Base-by-base conservation (phyloP, 2,888 invertebrate species). In the Sussaba pulchella region DNA sequence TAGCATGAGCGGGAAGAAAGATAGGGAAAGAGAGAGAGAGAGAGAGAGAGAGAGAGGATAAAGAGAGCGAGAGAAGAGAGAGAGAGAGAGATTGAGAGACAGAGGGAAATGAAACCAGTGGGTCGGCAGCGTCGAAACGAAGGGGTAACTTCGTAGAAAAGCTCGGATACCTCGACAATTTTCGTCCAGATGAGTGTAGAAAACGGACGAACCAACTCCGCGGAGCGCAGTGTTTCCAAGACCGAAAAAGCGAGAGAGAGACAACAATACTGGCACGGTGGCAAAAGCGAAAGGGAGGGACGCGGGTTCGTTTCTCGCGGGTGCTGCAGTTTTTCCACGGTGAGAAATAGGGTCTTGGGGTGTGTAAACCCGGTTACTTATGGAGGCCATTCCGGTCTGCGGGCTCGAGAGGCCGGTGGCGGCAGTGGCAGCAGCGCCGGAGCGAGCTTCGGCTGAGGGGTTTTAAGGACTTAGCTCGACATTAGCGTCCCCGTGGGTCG, bases 401-500 rank as follows among this genome's bases (percentile, higher is more conserved):
- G 89, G 90, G 88, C 88, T 87, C 86, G 88, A 72, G 88, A 72
- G 72, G 80, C 74, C 72, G 81, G 57, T 66, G 67, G 70, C 45
- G 70, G 43, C 43, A 57, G 54, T 26, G 63, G 59, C 47, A 52
- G 43, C 43, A 57, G 54, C 17, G 63, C 47, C 47, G 43, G 59
- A 63, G 71, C 86, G 85, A 87, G 88, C 89, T 87, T 85, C 83
- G 88, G 88, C 88, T 87, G 86, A 88, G 86, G 89, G 90, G 89
- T 90, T 91, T 91, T 91, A 91, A 92, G 91, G 91, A 91, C 91
- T 91, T 91, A 90, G 91, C 90, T 90, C 90, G 89, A 91, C 90
- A 91, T 92, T 91, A 90, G 91, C 91, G 91, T 91, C 89, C 88
- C 89, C 86, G 85, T 85, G 83, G 86, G 86, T 87, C 86, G 87